These are phyloP conservation scores for Ophraella communa DNA, from an alignment of 2,888 invertebrate species.

Conservation along the genomic window DNA sequence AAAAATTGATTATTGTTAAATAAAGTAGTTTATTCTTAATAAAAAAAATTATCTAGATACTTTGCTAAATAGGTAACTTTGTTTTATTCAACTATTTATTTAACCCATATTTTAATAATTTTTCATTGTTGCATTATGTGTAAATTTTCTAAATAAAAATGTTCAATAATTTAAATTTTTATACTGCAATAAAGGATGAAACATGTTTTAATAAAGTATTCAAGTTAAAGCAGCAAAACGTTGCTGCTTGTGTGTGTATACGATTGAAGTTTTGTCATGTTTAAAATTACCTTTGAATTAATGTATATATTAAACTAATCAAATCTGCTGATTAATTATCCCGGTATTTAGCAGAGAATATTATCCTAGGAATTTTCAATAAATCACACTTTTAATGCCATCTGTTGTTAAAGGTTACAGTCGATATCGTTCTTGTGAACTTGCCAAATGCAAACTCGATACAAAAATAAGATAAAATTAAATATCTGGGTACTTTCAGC, in stretches of 20 bases:
- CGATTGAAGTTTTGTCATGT: neutral
- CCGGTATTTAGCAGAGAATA: neutral
- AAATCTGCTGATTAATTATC: conserved; percentile 5
- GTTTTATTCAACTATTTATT: no score
- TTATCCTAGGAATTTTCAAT: conserved; percentile 22
- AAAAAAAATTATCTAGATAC: no score
- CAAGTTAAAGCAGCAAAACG: neutral
- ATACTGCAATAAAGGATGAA: no score
- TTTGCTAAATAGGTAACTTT: no score
- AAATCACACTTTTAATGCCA: conserved; percentile 16
- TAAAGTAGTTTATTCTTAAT: no score
- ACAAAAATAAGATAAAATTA: conserved; percentile 21
- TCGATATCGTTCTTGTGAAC: conserved; percentile 12
- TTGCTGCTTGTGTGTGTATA: neutral
- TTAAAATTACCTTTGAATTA: neutral
- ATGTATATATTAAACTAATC: neutral
- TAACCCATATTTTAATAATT: no score
- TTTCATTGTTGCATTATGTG: no score
- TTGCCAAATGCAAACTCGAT: conserved; percentile 27
- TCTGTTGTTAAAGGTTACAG: conserved; percentile 11
- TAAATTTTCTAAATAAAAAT: no score
- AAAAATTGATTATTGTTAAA: no score
- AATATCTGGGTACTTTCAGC: conserved; percentile 18
- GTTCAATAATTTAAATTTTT: no score
- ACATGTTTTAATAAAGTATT: neutral